Conservation (phyloP, 2,113 vertebrate species). For the Bungarus multicinctus region DNA sequence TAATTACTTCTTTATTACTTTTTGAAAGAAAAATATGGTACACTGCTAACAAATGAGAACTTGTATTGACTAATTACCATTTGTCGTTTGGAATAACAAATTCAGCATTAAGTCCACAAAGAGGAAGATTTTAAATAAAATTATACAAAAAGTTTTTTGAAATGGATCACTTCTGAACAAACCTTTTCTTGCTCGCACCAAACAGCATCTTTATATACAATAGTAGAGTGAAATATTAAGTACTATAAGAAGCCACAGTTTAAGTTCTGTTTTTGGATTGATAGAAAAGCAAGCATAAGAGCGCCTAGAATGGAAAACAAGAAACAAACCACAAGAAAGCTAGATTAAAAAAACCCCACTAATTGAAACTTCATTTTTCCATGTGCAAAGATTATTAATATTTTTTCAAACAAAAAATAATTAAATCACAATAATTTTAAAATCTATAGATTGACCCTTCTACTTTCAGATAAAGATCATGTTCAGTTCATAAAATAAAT, state of each 20-base stretch:
- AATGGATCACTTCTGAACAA: background rate
- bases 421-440: background rate
- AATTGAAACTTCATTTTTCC: background rate
- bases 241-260: background rate
- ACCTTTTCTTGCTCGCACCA: background rate
- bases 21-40: background rate
- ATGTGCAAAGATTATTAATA: background rate
- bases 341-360: background rate
- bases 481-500: background rate
- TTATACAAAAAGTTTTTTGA: background rate
- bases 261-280: background rate
- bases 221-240: background rate
- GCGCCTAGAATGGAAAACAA: background rate
- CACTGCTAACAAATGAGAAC: background rate
- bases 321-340: background rate
- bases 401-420: background rate
- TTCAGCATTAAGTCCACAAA: background rate
- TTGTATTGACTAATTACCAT: background rate
- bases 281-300: background rate
- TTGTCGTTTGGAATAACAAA: background rate
- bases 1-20: background rate
- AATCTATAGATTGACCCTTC: background rate
- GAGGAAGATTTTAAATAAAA: background rate
- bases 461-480: background rate
- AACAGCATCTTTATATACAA: background rate